phyloP scores from a whole-genome alignment of 2,888 invertebrate species.

The Abrostola tripartita region DNA sequence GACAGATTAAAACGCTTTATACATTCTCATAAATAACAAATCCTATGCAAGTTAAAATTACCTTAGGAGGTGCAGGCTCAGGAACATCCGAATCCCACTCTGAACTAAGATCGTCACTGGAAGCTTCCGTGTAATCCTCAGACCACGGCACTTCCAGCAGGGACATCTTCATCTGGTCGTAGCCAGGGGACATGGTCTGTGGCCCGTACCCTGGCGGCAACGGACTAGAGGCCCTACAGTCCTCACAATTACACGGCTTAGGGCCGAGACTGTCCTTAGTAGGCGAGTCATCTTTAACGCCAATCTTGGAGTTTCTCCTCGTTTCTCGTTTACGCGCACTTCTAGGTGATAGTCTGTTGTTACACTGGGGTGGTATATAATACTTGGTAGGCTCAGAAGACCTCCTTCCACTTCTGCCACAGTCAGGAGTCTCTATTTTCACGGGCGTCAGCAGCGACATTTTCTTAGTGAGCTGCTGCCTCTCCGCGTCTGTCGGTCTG shows the following conservation, averaged over 20 bases:
- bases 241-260: constrained; percentile 83
- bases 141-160: constrained; percentile 92
- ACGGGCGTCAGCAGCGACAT: constrained; percentile 82
- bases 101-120: constrained; percentile 96
- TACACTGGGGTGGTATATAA: constrained; percentile 85
- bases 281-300: constrained; percentile 69
- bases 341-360: constrained; percentile 81
- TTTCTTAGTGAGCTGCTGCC: constrained; percentile 79
- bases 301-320: constrained; percentile 75
- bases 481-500: constrained; percentile 66
- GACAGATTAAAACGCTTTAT: no score
- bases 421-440: constrained; percentile 83
- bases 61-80: constrained; percentile 83
- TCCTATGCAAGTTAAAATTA: no score
- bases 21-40: no score
- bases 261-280: constrained; percentile 74
- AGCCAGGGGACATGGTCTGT: constrained; percentile 89
- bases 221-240: constrained; percentile 87
- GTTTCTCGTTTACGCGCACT: constrained; percentile 81
- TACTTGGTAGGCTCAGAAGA: constrained; percentile 80
- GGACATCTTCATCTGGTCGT: constrained; percentile 94
- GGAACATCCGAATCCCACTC: constrained; percentile 96
- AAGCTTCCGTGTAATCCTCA: constrained; percentile 95
- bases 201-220: constrained; percentile 83
- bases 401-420: constrained; percentile 76